Percentiles rank a stretch among this genome's conserved stretches.
These are phyloP conservation scores for Macrotus californicus DNA, from an alignment of 2,113 vertebrate genomes.

Conservation along the genomic window DNA sequence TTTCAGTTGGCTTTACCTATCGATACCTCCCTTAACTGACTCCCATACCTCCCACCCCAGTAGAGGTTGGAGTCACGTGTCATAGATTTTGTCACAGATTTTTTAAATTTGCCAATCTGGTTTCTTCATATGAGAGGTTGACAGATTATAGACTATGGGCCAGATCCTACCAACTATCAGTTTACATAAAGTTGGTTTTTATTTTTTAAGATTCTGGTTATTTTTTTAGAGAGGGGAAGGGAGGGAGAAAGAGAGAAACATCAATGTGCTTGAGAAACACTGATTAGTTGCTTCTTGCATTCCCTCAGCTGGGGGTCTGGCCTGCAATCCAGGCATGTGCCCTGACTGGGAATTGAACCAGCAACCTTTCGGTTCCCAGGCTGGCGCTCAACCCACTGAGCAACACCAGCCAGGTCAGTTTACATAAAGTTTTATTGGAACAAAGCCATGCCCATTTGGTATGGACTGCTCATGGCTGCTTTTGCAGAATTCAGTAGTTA, in stretches of 20 bases:
- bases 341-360: too few relatives aligned
- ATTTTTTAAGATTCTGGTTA: too few relatives aligned
- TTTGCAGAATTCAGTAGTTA: not conserved
- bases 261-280: too few relatives aligned
- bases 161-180: not conserved
- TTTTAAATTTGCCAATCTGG: not conserved
- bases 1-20: slow-evolving; percentile 17
- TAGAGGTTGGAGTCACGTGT: not conserved
- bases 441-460: not conserved
- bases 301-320: too few relatives aligned
- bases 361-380: too few relatives aligned
- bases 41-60: fast-evolving
- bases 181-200: not conserved
- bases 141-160: not conserved
- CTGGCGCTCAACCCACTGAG: too few relatives aligned
- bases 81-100: not conserved
- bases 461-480: not conserved
- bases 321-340: too few relatives aligned
- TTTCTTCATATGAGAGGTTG: not conserved
- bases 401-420: not conserved
- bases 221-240: too few relatives aligned
- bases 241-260: too few relatives aligned
- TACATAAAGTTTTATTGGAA: not conserved
- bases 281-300: too few relatives aligned
- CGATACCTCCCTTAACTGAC: not conserved